Evolutionary conservation across 2,113 vertebrate species (phyloP), one percentile per base, ranked within the genome.

Genomic region (Peromyscus maniculatus): DNA sequence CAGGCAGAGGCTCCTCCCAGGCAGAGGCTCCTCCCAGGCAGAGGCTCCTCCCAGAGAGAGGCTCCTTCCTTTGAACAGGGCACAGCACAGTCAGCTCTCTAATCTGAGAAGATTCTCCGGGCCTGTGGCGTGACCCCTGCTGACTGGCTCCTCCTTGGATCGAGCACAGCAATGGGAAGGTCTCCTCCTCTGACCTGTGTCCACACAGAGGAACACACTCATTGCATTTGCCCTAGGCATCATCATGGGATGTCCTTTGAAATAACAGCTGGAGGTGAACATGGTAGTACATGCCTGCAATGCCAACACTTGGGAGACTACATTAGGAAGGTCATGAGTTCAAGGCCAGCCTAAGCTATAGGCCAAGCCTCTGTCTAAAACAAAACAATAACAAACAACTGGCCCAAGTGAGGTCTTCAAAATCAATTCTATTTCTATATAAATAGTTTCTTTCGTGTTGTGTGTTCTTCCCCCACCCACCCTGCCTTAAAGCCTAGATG

Each of bases 161-260:
- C 7, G 49, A n/a, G 72, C 78, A 15, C 52, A 28, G 4, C 69
- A 39, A 87, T 21, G 4, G 24, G 8, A 9, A 5, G 0, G 8
- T 69, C 49, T 16, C 6, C 36, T 64, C 12, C 24, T 36, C 2
- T 36, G 43, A 39, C 21, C 43, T 33, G 72, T 26, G 22, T 82
- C 67, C 28, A 33, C 24, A 24, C 28, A 33, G 28, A 87, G 2
- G 9, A 66, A 79, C 39, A 31, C 12, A 33, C 33, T 36, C 28
- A 7, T 87, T 43, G 11, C n/a, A 82, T 91, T 80, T 33, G 24
- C 82, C 80, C 78, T 62, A 90, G 74, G 86, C 82, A 93, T 55
- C 33, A 82, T 69, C 59, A 12, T 28, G 59, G 33, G n/a, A 21
- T 71, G 49, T 1, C 11, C 49, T 91, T 84, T 57, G 79, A 55